Conservation (phyloP, 2,888 invertebrate species). For the Zeuzera pyrina region DNA sequence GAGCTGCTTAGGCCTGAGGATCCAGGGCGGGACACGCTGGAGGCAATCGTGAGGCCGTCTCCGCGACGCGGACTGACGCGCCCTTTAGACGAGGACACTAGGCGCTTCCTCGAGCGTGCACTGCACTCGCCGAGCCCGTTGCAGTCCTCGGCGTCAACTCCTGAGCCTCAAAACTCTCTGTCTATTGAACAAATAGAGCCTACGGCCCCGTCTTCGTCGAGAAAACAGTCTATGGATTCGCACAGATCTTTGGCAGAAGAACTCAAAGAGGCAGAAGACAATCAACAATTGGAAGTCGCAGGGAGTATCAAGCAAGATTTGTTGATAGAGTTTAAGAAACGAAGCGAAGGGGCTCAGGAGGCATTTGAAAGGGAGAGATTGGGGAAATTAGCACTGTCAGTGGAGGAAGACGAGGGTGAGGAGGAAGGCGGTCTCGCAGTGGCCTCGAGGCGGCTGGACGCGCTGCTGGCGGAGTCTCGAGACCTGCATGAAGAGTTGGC, state of each 20-base stretch:
- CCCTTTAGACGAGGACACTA: constrained; percentile 56
- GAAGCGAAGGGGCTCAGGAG: constrained; percentile 34
- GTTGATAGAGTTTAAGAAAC: constrained; percentile 31
- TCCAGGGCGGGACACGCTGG: constrained; percentile 50
- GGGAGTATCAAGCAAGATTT: constrained; percentile 28
- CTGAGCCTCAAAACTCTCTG: constrained; percentile 24
- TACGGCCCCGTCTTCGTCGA: background rate
- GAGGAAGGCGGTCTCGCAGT: constrained; percentile 37
- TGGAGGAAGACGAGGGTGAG: constrained; percentile 52
- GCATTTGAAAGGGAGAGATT: constrained; percentile 54
- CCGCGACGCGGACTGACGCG: constrained; percentile 48
- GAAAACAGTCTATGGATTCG: constrained; percentile 8
- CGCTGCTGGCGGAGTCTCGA: constrained; percentile 57
- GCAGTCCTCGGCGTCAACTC: constrained; percentile 26
- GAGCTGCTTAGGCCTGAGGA: constrained; percentile 54
- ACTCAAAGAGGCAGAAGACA: constrained; percentile 52
- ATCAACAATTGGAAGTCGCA: constrained; percentile 23
- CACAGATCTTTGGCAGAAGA: constrained; percentile 56
- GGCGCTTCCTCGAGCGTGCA: constrained; percentile 51
- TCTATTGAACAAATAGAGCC: background rate
- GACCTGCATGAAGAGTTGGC: constrained; percentile 59
- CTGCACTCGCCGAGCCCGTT: constrained; percentile 46
- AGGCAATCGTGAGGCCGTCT: constrained; percentile 55
- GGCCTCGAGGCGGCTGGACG: constrained; percentile 53
- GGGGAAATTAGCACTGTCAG: constrained; percentile 54